Evolutionary conservation across 2,113 vertebrate species (phyloP).

Genomic region (Saguinus midas): DNA sequence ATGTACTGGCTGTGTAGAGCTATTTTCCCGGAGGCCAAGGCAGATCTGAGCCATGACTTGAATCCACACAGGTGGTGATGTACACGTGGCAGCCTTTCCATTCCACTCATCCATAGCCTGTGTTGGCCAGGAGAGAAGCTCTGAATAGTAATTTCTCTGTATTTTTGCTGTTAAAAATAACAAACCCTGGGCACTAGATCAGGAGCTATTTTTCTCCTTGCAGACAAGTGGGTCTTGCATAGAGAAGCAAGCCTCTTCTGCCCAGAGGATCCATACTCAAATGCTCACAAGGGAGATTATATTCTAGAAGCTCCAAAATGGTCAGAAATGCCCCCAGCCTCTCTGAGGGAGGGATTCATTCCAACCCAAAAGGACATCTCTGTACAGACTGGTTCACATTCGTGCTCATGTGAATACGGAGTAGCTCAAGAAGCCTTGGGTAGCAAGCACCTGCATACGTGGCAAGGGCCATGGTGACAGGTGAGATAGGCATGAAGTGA

Average conservation of each 20-base stretch:
- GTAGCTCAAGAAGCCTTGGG: not conserved
- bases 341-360: not conserved
- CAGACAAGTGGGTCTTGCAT: not conserved
- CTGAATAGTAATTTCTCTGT: not conserved
- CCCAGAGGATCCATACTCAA: not conserved
- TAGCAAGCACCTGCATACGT: not conserved
- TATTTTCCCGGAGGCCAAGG: not conserved
- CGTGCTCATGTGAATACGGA: accelerated
- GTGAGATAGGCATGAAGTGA: not conserved
- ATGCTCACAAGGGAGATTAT: not conserved
- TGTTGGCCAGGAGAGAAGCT: not conserved
- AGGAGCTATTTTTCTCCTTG: not conserved
- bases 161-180: not conserved
- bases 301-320: not conserved
- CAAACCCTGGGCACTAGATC: not conserved
- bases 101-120: not conserved
- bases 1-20: not conserved
- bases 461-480: not conserved
- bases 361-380: not conserved
- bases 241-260: not conserved
- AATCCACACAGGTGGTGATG: not conserved
- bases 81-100: not conserved
- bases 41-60: not conserved
- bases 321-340: not conserved
- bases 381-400: accelerated